These are phyloP conservation scores for Ploceus nigricollis DNA, from an alignment of 2,113 vertebrate genomes.

Conservation along the genomic window DNA sequence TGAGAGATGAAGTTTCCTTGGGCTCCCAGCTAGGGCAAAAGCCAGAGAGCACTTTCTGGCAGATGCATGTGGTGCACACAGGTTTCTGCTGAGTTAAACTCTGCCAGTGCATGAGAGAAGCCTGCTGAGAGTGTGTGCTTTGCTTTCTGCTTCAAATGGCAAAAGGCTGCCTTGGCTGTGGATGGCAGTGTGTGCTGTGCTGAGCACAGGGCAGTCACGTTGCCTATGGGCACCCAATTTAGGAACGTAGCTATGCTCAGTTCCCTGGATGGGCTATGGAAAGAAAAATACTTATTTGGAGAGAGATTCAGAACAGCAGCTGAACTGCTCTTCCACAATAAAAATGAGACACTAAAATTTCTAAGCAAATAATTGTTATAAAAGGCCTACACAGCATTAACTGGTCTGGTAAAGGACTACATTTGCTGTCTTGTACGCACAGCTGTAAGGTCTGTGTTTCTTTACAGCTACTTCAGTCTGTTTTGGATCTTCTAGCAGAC, in stretches of 20 bases:
- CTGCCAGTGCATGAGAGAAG: not conserved
- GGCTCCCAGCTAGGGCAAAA: not conserved
- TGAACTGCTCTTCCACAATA: not conserved
- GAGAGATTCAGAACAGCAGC: not conserved
- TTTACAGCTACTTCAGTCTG: not conserved
- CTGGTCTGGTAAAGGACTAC: not conserved
- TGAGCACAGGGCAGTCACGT: not conserved
- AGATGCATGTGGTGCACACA: not conserved
- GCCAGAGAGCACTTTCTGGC: not conserved
- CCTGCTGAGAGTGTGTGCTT: not conserved
- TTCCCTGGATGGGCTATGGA: not conserved
- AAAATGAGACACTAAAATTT: not conserved
- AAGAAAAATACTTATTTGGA: not conserved
- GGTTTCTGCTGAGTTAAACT: not conserved
- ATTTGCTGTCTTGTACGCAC: not conserved
- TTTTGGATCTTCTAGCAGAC: not conserved
- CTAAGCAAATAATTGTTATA: not conserved
- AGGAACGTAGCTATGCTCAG: not conserved
- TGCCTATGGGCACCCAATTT: not conserved
- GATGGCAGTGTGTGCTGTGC: not conserved
- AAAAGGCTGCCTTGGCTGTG: not conserved
- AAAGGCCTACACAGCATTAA: not conserved
- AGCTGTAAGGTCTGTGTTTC: not conserved
- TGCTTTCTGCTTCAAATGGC: not conserved
- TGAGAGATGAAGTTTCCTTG: not conserved